Conservation (phyloP, 2,888 invertebrate species). For the Aphidius colemani region DNA sequence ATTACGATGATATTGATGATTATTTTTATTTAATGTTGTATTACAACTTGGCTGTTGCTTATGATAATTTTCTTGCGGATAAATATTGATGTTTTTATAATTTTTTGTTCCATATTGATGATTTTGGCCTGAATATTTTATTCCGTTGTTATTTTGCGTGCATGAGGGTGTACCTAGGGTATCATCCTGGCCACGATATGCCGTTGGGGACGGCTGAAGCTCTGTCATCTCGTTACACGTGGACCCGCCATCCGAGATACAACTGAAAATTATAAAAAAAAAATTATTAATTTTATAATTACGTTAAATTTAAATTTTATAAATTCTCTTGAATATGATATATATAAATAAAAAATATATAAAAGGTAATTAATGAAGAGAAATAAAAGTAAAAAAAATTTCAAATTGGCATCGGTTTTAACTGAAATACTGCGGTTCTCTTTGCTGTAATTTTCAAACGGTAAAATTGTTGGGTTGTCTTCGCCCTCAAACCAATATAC, state of each 20-base stretch:
- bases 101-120: not conserved
- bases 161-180: constrained; percentile 53
- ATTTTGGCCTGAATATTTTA: constrained; percentile 5
- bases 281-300: not conserved
- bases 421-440: not conserved
- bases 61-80: not conserved
- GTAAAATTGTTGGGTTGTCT: not conserved
- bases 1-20: no score
- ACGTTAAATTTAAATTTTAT: no score
- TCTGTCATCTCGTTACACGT: constrained; percentile 59
- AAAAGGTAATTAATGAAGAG: no score
- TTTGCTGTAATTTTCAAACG: not conserved
- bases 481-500: no score
- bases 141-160: constrained; percentile 10
- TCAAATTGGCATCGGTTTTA: not conserved
- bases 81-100: not conserved
- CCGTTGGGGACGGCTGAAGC: constrained; percentile 58
- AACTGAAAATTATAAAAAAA: constrained; percentile 43
- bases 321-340: no score
- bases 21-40: not conserved
- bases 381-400: not conserved
- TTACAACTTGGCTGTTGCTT: not conserved
- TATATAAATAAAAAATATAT: no score
- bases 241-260: constrained; percentile 59
- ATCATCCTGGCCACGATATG: constrained; percentile 58